Evolutionary conservation across 2,888 invertebrate genomes (phyloP), one percentile per base, ranked within the genome.

Genomic region (Phengaris alcon): DNA sequence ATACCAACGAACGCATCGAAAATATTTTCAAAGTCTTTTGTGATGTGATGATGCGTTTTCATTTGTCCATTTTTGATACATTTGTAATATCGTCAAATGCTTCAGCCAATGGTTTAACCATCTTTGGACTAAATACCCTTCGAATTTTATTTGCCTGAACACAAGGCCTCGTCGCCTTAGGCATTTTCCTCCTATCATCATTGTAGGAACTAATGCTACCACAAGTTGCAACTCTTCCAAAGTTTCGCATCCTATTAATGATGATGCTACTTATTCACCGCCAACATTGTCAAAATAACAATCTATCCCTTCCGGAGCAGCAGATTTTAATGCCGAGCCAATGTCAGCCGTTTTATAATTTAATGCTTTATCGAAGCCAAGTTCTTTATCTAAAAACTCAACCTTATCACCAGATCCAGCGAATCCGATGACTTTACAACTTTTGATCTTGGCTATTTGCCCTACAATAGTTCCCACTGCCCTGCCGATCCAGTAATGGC

Each of bases 231-330:
- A 86, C 82, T 75, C 87, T 80, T 7, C 87, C 86, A n/a, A 57
- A 77, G 5, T 75, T 59, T 75, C 94, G 95, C 95, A 96, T 95
- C 78, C 94, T 94, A 69, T 88, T 86, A 0, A 95, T 88, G 7
- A 95, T 93, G 0, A 85, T 86, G 72, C 91, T 91, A 68, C 95
- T 94, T 35, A 95, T 87, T 94, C 94, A 6, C 95, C 95, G 12
- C 95, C 96, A 13, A 96, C 96, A 84, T 96, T 96, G 83, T 96
- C 96, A 83, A 96, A 96, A 82, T 95, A 96, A 82, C 95, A 95
- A 82, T 96, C 96, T 0, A 96, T 87, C 1, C 96, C 96, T 13
- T 95, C 87, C 0, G 96, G 95, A 3, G 95, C 95, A 68, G 90
- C 92, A 84, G 94, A 90, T 76, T 93, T 93, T 52, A 96, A 85